Conservation (phyloP, 1,140 invertebrate genomes). For the Pachypsylla venusta region DNA sequence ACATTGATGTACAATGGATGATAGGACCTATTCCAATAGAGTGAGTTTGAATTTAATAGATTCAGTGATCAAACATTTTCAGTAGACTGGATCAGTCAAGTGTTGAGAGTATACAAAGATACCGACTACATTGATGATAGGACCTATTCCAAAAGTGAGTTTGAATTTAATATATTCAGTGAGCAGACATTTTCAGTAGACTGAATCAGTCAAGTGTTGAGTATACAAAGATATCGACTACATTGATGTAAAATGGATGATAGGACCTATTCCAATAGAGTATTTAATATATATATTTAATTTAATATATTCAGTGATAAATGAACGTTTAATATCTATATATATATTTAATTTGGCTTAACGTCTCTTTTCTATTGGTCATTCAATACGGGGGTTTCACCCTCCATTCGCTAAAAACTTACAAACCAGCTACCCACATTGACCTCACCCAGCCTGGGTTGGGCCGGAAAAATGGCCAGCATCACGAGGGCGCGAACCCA, state of each 20-base stretch:
- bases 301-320: not conserved
- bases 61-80: slow-evolving; percentile 53
- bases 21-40: slow-evolving; percentile 79
- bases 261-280: slow-evolving; percentile 81
- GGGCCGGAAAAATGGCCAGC: too few relatives aligned
- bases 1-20: slow-evolving; percentile 80
- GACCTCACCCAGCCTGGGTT: too few relatives aligned
- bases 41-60: too few relatives aligned
- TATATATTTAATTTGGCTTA: slow-evolving; percentile 32
- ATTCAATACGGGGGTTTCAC: too few relatives aligned
- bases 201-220: slow-evolving; percentile 65
- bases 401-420: too few relatives aligned
- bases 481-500: too few relatives aligned
- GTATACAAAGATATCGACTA: slow-evolving; percentile 48
- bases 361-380: too few relatives aligned
- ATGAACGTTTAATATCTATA: slow-evolving; percentile 2
- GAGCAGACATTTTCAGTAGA: slow-evolving; percentile 47
- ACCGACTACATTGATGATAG: slow-evolving; percentile 64
- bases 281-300: slow-evolving; percentile 32
- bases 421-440: too few relatives aligned
- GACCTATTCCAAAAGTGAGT: slow-evolving; percentile 72
- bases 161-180: too few relatives aligned
- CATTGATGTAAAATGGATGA: slow-evolving; percentile 80
- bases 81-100: slow-evolving; percentile 59
- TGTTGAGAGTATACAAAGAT: slow-evolving; percentile 49